Conservation (phyloP, 2,113 vertebrate genomes). For the Casuarius casuarius region DNA sequence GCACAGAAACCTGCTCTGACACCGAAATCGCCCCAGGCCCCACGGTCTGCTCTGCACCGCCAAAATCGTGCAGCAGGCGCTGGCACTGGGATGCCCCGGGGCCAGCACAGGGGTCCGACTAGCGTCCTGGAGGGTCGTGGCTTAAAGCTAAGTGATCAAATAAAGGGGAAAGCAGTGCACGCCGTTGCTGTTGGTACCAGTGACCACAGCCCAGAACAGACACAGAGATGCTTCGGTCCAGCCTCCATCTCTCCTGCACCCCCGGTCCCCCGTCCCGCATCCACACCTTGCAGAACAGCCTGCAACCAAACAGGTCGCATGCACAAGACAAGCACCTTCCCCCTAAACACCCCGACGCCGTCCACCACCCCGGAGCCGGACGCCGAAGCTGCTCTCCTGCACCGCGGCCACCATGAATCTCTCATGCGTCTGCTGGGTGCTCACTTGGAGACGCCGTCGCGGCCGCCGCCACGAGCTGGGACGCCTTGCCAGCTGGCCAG, state of each 20-base stretch:
- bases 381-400: too few species aligned
- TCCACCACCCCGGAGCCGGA: too few species aligned
- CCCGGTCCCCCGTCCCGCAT: not conserved
- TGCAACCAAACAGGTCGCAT: not conserved
- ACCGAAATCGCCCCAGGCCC: not conserved
- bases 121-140: fast-evolving
- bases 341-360: not conserved
- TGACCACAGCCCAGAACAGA: fast-evolving
- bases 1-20: not conserved
- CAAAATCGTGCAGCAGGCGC: fast-evolving
- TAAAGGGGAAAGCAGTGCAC: not conserved
- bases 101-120: too few species aligned
- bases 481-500: not conserved
- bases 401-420: too few species aligned
- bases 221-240: fast-evolving
- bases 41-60: not conserved
- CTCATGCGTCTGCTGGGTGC: too few species aligned
- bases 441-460: too few species aligned
- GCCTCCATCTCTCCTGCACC: too few species aligned
- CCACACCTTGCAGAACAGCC: not conserved
- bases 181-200: fast-evolving
- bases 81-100: fast-evolving
- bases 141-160: not conserved
- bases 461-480: not conserved
- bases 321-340: not conserved